Evolutionary conservation across 2,113 vertebrate species (phyloP).

Genomic region (Crotalus tigris): DNA sequence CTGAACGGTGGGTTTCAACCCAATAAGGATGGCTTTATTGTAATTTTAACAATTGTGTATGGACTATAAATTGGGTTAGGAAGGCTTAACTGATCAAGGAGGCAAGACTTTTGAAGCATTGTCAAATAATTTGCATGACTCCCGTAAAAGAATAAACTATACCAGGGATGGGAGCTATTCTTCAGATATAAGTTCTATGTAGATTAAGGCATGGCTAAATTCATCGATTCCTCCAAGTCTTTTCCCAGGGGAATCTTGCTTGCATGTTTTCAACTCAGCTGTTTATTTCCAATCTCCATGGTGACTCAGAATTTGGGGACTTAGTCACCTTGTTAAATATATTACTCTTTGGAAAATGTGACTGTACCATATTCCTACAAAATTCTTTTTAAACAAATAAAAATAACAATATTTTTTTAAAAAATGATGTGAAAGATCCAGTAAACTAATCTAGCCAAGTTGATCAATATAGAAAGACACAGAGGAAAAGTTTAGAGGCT

Average conservation of each 20-base stretch:
- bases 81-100: neutral
- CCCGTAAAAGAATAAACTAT: neutral
- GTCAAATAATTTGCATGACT: neutral
- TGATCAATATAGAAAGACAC: neutral
- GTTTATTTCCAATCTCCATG: neutral
- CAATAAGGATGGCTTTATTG: neutral
- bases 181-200: neutral
- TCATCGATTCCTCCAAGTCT: neutral
- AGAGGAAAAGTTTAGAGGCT: neutral
- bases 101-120: neutral
- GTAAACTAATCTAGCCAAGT: conserved; percentile 2
- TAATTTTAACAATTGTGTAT: neutral
- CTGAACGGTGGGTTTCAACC: neutral
- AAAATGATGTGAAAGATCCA: conserved; percentile 44
- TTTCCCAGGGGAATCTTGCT: neutral
- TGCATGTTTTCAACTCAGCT: neutral
- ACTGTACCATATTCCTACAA: conserved; percentile 29
- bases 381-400: conserved; percentile 34
- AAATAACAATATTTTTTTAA: conserved; percentile 46
- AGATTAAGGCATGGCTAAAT: neutral
- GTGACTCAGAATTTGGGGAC: conserved; percentile 32
- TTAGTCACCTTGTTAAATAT: conserved; percentile 47
- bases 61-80: neutral
- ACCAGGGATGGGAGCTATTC: neutral
- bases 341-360: conserved; percentile 54